phyloP scores from a whole-genome alignment of 2,888 invertebrate species.

The Campoplex nolae region DNA sequence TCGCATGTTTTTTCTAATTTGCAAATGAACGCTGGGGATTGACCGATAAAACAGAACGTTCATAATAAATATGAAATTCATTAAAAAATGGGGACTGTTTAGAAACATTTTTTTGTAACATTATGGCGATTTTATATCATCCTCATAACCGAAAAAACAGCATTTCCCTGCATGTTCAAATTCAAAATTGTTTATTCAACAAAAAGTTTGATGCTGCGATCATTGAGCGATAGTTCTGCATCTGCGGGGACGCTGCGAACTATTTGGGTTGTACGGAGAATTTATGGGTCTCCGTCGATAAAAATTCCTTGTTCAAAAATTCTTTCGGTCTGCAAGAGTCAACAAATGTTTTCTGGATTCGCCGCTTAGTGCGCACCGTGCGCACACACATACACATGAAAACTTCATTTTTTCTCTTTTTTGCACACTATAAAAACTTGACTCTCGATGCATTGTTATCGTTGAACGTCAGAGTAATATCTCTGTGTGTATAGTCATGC shows the following conservation, averaged over 20 bases:
- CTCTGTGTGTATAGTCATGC: slow-evolving; percentile 39
- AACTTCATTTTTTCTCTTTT: neutral
- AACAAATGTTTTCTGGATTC: neutral
- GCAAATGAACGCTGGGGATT: neutral
- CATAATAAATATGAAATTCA: neutral
- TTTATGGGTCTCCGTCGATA: neutral
- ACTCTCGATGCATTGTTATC: slow-evolving; percentile 56
- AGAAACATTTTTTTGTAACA: neutral
- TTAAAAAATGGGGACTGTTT: neutral
- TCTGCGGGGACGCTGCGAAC: neutral
- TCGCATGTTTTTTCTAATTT: too few species aligned
- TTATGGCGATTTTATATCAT: neutral
- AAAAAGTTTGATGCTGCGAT: too few species aligned
- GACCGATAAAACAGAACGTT: neutral
- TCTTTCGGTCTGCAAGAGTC: neutral
- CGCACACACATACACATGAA: neutral
- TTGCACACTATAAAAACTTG: slow-evolving; percentile 20
- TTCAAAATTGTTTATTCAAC: too few species aligned
- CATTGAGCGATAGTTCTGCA: neutral
- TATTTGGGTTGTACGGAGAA: neutral
- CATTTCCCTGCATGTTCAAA: too few species aligned
- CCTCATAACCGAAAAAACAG: too few species aligned
- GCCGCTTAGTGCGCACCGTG: neutral
- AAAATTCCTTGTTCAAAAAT: neutral
- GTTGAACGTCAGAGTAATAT: slow-evolving; percentile 44